phyloP scores from a whole-genome alignment of 2,797 vertebrate genomes.

The Champsocephalus gunnari region DNA sequence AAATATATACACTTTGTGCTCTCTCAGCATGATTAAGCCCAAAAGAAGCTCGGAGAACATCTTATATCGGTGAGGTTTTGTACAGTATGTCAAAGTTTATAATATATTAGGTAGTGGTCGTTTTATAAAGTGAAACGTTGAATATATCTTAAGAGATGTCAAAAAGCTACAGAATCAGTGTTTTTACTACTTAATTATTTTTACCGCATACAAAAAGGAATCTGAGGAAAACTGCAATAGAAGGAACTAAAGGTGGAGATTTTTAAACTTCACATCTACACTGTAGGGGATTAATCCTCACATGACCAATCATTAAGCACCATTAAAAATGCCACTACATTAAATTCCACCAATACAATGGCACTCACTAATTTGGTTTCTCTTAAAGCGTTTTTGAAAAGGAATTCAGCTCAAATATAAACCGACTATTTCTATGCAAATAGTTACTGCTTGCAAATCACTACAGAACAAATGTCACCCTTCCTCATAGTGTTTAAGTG shows the following conservation, averaged over 20 bases:
- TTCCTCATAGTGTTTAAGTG: neutral
- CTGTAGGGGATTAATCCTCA: neutral
- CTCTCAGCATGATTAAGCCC: neutral
- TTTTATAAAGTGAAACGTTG: no score
- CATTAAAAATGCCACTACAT: neutral
- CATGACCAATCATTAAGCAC: neutral
- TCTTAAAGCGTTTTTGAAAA: neutral
- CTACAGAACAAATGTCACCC: neutral
- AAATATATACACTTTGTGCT: neutral
- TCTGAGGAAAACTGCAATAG: neutral
- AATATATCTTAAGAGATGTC: neutral
- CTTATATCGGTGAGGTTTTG: neutral
- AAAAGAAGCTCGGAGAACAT: neutral
- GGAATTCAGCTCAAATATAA: neutral
- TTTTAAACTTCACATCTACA: neutral
- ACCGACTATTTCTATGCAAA: neutral
- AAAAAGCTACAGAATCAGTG: neutral
- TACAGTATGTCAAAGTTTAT: neutral
- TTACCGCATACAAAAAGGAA: neutral
- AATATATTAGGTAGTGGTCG: neutral
- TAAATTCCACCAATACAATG: neutral
- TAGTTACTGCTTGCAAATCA: neutral
- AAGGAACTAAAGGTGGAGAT: neutral
- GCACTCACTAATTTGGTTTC: neutral
- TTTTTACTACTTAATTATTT: neutral